Evolutionary conservation across 35 echinoderm and acorn worm species (phyloP).

Genomic region (Apostichopus californicus): DNA sequence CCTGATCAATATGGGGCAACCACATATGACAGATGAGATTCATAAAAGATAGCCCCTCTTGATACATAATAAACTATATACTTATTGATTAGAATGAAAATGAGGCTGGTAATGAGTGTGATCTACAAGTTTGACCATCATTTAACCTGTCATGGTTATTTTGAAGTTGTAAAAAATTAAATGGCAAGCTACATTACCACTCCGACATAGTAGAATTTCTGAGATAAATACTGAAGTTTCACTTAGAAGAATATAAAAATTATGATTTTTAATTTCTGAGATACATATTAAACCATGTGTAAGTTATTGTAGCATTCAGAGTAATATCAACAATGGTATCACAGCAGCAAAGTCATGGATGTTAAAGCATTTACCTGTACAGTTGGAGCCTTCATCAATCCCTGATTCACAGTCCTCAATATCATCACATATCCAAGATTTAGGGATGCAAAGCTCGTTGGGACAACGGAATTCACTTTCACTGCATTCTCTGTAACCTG

Average conservation of each 20-base stretch:
- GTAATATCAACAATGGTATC: background rate
- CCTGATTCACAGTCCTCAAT: slow-evolving; percentile 24
- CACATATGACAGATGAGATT: too few species aligned
- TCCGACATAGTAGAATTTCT: too few species aligned
- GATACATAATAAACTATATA: too few species aligned
- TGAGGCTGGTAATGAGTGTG: too few species aligned
- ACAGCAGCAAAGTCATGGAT: background rate
- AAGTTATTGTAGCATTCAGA: background rate
- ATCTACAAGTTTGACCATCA: background rate
- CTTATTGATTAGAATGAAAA: too few species aligned
- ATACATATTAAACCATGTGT: background rate
- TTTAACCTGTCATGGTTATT: too few species aligned
- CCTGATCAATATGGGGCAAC: background rate
- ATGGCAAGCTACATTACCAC: too few species aligned
- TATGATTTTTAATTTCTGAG: too few species aligned
- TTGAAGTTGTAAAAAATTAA: too few species aligned
- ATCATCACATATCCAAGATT: slow-evolving; percentile 31
- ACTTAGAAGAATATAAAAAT: too few species aligned
- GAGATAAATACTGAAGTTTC: too few species aligned
- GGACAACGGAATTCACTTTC: slow-evolving; percentile 44
- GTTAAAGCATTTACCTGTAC: background rate
- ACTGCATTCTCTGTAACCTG: slow-evolving; percentile 48
- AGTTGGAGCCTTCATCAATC: slow-evolving; percentile 39
- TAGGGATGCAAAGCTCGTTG: slow-evolving; percentile 45
- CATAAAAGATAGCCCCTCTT: too few species aligned